Evolutionary conservation across 2,888 invertebrate species (phyloP), one percentile per base, ranked within the genome.

Genomic region (Trissolcus brochymenae): DNA sequence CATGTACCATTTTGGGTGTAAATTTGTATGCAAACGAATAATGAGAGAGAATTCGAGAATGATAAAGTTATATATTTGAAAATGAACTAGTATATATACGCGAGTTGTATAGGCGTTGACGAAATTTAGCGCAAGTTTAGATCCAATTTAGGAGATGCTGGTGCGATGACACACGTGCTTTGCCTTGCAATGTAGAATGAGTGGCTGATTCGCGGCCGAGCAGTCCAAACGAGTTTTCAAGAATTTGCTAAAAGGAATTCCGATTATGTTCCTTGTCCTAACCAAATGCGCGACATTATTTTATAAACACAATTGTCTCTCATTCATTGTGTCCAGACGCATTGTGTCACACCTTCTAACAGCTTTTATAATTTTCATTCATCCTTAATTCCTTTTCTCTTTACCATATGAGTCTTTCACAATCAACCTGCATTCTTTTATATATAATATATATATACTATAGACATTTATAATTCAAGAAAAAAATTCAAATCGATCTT

Each of bases 201-300:
- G 83, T 81, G 60, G 81, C 80, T 80, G 83, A 78, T 79, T 83
- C 80, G 81, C 82, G 79, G 75, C 79, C 81, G 74, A 83, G 81
- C 83, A 82, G 82, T 84, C 83, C 85, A 84, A 86, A 86, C 87
- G 84, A 84, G 87, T 87, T 87, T 83, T 84, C 84, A 84, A 85
- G 86, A 86, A 87, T 86, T 85, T 85, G 83, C 84, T 84, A 83
- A 83, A 79, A 82, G 84, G 87, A 86, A 87, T 87, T 85, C 81
- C 81, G 84, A 80, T 83, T 81, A 83, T 85, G 85, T 83, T 85
- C 82, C 70, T 76, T 71, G 72, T 76, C 67, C 62, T 72, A 56
- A 65, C 76, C 57, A 60, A 67, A 65, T 66, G 60, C 55, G 66
- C 61, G 54, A 66, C 65, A 72, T 62, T 77, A 72, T 67, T 68